Percentiles rank a stretch among this genome's conserved stretches.
These are phyloP conservation scores for Adineta ricciae DNA, from an alignment of 2,888 invertebrate species.

Conservation along the genomic window DNA sequence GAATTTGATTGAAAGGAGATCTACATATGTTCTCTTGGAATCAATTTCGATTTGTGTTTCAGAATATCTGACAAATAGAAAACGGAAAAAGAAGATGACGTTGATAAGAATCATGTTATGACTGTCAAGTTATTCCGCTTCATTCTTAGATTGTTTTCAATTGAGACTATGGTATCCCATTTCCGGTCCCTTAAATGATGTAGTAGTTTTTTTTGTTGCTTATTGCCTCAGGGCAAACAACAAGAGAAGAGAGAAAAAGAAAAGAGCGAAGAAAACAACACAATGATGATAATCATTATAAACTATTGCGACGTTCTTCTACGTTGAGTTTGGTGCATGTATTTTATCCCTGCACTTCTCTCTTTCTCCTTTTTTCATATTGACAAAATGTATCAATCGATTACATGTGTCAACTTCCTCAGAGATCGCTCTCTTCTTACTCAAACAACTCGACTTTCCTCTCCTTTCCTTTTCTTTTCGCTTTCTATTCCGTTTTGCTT, in stretches of 20 bases:
- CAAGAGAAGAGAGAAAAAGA: not conserved
- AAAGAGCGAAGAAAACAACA: not conserved
- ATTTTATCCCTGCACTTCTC: not conserved
- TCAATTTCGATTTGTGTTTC: not conserved
- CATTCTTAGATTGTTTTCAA: not conserved
- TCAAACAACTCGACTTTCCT: not conserved
- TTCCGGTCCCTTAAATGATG: not conserved
- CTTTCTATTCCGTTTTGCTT: not conserved
- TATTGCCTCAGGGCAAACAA: not conserved
- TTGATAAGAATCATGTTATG: not conserved
- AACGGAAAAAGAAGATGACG: not conserved
- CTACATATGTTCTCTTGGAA: not conserved
- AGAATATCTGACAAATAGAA: not conserved
- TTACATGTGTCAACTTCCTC: conserved; percentile 9
- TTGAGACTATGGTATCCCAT: conserved; percentile 1
- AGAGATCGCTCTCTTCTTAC: not conserved
- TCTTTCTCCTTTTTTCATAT: not conserved
- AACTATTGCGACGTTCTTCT: conserved; percentile 9
- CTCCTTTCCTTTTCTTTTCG: not conserved
- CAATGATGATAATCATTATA: conserved; percentile 2
- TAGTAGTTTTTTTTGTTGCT: not conserved
- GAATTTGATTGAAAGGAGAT: too few species aligned
- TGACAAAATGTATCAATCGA: conserved; percentile 13
- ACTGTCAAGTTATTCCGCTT: not conserved
- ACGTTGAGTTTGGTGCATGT: not conserved